Percentiles rank a stretch among this genome's conserved stretches.
Conservation (phyloP, 2,888 invertebrate species). For the Chorisops tibialis region DNA sequence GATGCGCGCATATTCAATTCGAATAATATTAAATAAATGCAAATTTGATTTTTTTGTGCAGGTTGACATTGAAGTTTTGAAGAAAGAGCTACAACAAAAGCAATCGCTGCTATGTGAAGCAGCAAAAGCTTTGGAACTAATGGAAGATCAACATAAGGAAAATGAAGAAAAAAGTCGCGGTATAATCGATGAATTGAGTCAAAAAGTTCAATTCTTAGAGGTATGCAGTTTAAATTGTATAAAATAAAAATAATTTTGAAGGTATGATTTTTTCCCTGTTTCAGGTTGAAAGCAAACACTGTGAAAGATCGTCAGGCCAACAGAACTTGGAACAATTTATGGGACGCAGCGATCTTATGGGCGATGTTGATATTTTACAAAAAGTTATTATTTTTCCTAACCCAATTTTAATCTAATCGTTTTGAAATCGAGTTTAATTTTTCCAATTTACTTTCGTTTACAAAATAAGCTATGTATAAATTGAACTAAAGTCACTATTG, state of each 20-base stretch:
- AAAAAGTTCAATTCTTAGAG: slow-evolving; percentile 46
- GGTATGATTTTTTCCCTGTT: slow-evolving; percentile 6
- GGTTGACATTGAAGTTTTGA: slow-evolving; percentile 73
- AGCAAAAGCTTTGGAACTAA: slow-evolving; percentile 73
- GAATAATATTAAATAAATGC: no score
- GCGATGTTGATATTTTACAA: slow-evolving; percentile 41
- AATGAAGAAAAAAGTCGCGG: slow-evolving; percentile 46
- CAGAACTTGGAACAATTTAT: slow-evolving; percentile 37
- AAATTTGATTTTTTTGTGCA: slow-evolving; percentile 42
- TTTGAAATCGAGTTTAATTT: not conserved
- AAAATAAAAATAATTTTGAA: not conserved
- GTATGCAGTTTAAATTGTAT: slow-evolving; percentile 34
- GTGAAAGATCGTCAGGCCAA: slow-evolving; percentile 36
- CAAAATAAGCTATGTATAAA: not conserved
- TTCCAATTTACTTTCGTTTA: not conserved
- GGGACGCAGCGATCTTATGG: slow-evolving; percentile 38
- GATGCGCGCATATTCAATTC: no score
- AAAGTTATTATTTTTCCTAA: slow-evolving; percentile 36
- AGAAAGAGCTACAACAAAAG: slow-evolving; percentile 75
- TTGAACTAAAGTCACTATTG: no score
- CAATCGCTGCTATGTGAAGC: slow-evolving; percentile 82
- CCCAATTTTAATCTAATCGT: not conserved
- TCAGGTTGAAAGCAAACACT: slow-evolving; percentile 37
- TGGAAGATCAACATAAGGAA: slow-evolving; percentile 63
- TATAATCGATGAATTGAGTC: slow-evolving; percentile 47